A percentile compares a stretch with the other conserved stretches of the same genome.
phyloP scores from a whole-genome alignment of 2,797 vertebrate species.

The Lagocephalus sceleratus region DNA sequence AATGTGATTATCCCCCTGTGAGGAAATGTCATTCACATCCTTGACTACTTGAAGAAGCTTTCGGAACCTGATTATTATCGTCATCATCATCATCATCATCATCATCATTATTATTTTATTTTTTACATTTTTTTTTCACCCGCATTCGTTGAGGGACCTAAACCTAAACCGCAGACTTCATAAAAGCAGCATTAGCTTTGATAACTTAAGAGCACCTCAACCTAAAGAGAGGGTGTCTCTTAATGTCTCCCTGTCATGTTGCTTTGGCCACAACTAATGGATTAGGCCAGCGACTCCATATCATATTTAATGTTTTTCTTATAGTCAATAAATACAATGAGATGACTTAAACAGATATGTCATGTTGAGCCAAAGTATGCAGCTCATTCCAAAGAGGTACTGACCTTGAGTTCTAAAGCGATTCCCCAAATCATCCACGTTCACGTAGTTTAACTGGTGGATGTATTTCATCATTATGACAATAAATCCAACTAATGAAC shows the following conservation, averaged over 20 bases:
- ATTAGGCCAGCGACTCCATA: not conserved
- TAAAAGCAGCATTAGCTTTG: not conserved
- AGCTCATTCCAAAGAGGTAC: too few relatives aligned
- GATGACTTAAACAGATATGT: too few relatives aligned
- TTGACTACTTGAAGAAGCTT: conserved; percentile 45
- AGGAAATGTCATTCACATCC: conserved; percentile 55
- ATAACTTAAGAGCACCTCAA: not conserved
- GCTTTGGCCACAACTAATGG: not conserved
- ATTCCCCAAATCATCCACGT: too few relatives aligned
- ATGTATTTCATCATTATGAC: too few relatives aligned
- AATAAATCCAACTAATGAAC: too few relatives aligned
- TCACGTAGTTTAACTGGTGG: too few relatives aligned
- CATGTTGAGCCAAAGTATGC: too few relatives aligned
- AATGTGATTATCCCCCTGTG: conserved; percentile 64
- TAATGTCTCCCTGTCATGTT: not conserved
- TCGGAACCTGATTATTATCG: conserved; percentile 16
- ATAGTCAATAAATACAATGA: not conserved
- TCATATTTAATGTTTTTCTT: not conserved
- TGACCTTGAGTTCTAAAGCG: too few relatives aligned
- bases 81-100: too few relatives aligned
- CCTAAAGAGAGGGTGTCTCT: conserved; percentile 1
- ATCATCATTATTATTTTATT: too few relatives aligned
- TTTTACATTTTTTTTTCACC: not conserved
- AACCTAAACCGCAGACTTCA: conserved; percentile 3
- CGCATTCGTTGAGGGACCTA: conserved; percentile 19